phyloP scores from a whole-genome alignment of 2,888 invertebrate species.

The Brenthis hecate region DNA sequence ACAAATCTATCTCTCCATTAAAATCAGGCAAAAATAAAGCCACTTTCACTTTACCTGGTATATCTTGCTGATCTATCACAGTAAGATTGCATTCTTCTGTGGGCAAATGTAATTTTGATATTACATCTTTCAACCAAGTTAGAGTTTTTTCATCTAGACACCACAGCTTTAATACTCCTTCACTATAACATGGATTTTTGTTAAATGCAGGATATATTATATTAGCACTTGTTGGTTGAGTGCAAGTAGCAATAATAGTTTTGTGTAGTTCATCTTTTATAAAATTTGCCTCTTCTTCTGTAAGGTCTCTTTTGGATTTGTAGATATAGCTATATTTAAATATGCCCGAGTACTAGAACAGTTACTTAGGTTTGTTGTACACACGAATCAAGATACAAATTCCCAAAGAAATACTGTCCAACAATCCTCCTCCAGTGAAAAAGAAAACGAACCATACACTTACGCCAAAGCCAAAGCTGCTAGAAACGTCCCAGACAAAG shows the following conservation, averaged over 20 bases:
- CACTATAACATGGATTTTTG: conserved; percentile 7
- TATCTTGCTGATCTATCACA: conserved; percentile 9
- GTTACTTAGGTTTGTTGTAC: neutral
- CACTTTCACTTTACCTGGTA: neutral
- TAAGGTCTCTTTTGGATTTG: neutral
- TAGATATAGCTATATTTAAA: conserved; percentile 6
- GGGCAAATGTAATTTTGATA: neutral
- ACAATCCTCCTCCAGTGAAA: too few relatives aligned
- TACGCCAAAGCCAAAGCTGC: too few relatives aligned
- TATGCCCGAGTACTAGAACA: neutral
- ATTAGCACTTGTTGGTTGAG: neutral
- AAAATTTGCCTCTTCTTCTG: neutral
- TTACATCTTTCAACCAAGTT: neutral
- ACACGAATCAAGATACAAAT: too few relatives aligned
- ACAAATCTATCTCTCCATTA: neutral
- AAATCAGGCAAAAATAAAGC: conserved; percentile 4
- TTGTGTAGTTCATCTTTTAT: conserved; percentile 1
- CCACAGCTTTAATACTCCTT: conserved; percentile 9
- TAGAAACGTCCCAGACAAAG: too few relatives aligned
- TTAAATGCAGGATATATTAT: neutral
- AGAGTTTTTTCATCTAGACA: neutral
- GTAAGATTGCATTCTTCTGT: neutral
- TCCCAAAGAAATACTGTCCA: too few relatives aligned
- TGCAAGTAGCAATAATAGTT: neutral
- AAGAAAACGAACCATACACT: too few relatives aligned